phyloP scores from a whole-genome alignment of 1,140 invertebrate species.

The Parapsyche elsis region DNA sequence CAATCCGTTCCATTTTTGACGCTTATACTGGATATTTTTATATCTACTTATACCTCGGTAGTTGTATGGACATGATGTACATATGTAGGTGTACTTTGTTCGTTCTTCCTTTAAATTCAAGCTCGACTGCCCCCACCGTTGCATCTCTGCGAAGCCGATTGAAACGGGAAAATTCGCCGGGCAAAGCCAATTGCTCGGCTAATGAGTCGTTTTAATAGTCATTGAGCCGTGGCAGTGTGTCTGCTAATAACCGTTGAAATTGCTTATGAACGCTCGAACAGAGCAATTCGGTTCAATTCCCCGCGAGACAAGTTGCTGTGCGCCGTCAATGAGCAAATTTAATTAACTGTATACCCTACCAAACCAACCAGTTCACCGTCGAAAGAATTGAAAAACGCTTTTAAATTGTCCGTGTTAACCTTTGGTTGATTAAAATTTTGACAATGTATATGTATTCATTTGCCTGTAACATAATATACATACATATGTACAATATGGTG shows the following conservation, averaged over 20 bases:
- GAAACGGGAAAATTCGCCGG: slow-evolving; percentile 4
- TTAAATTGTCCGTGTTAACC: background rate
- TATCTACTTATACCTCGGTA: background rate
- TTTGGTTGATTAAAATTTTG: background rate
- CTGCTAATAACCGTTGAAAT: slow-evolving; percentile 5
- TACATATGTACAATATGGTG: too few species aligned
- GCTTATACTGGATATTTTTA: background rate
- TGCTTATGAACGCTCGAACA: background rate
- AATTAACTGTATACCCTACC: background rate
- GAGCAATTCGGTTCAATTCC: slow-evolving; percentile 1
- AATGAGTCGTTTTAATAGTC: slow-evolving; percentile 32
- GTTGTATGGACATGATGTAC: too few species aligned
- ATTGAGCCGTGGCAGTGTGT: slow-evolving; percentile 2
- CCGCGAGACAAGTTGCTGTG: background rate
- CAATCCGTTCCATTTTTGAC: slow-evolving; percentile 6
- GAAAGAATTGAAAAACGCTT: slow-evolving; percentile 4
- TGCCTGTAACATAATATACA: too few species aligned
- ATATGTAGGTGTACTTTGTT: too few species aligned
- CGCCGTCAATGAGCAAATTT: background rate
- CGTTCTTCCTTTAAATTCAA: background rate
- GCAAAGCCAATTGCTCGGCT: background rate
- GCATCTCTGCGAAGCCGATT: background rate
- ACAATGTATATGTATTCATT: too few species aligned
- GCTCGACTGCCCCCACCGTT: background rate
- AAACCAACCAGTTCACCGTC: too few species aligned